phyloP scores from a whole-genome alignment of 2,797 vertebrate species.

The Lycodopsis pacificus region DNA sequence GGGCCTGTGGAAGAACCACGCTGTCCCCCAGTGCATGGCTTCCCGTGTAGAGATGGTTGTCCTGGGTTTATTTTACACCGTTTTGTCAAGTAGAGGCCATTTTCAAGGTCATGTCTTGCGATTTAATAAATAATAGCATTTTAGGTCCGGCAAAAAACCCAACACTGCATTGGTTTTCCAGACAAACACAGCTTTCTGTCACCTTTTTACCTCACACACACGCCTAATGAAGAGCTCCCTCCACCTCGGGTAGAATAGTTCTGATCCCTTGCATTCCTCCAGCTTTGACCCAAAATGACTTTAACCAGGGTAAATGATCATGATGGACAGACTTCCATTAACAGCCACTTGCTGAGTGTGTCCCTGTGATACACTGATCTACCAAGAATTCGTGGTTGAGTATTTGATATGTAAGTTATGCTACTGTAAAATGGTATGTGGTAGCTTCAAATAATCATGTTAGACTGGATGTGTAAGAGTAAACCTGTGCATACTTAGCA shows the following conservation, averaged over 20 bases:
- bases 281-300: conserved; percentile 76
- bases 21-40: conserved; percentile 85
- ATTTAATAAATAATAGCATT: conserved; percentile 62
- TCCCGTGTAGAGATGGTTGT: conserved; percentile 65
- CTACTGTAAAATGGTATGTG: conserved; percentile 65
- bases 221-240: conserved; percentile 71
- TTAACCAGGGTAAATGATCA: conserved; percentile 73
- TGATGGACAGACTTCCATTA: conserved; percentile 59
- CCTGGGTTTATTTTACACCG: conserved; percentile 61
- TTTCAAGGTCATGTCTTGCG: conserved; percentile 79
- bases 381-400: conserved; percentile 50
- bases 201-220: conserved; percentile 78
- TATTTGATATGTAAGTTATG: conserved; percentile 62
- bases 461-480: conserved; percentile 70
- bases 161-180: conserved; percentile 67
- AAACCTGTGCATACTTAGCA: conserved; percentile 50
- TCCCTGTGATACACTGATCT: conserved; percentile 43
- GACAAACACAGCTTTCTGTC: conserved; percentile 69
- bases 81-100: conserved; percentile 83
- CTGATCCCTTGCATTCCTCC: conserved; percentile 70
- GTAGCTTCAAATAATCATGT: conserved; percentile 63
- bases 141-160: conserved; percentile 50
- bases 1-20: conserved; percentile 82
- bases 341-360: conserved; percentile 49
- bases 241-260: conserved; percentile 69